Evolutionary conservation across 2,797 vertebrate species (phyloP).

Genomic region (Typhlichthys eigenmanni): DNA sequence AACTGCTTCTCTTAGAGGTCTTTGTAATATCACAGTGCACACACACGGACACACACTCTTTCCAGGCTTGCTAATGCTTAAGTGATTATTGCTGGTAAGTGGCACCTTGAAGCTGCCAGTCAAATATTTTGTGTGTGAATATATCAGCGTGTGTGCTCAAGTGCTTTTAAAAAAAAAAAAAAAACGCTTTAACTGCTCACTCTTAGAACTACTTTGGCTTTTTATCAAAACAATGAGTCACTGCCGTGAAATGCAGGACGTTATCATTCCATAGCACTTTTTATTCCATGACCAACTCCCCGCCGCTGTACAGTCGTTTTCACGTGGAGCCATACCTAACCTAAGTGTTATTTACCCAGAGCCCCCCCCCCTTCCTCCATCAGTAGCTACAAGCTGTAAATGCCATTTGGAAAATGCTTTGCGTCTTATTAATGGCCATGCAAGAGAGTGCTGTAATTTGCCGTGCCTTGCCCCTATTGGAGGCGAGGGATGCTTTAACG

Average conservation of each 20-base stretch:
- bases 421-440: slow-evolving; percentile 61
- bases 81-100: slow-evolving; percentile 60
- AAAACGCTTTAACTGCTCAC: slow-evolving; percentile 26
- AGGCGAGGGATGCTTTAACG: slow-evolving; percentile 62
- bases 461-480: slow-evolving; percentile 57
- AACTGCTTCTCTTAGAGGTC: slow-evolving; percentile 17
- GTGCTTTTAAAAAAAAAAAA: slow-evolving; percentile 16
- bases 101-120: slow-evolving; percentile 56
- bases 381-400: slow-evolving; percentile 61
- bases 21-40: slow-evolving; percentile 44
- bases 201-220: slow-evolving; percentile 22
- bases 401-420: slow-evolving; percentile 68
- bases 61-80: slow-evolving; percentile 47
- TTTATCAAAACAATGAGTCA: slow-evolving; percentile 41
- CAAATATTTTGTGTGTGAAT: slow-evolving; percentile 47
- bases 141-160: slow-evolving; percentile 26
- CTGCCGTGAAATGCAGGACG: slow-evolving; percentile 37
- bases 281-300: slow-evolving; percentile 22
- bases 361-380: slow-evolving; percentile 29
- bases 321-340: slow-evolving; percentile 45
- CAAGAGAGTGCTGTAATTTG: slow-evolving; percentile 65
- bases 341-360: slow-evolving; percentile 59
- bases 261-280: slow-evolving; percentile 42
- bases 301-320: slow-evolving; percentile 28
- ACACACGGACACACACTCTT: slow-evolving; percentile 27